Evolutionary conservation across 1,140 invertebrate species (phyloP), one percentile per base, ranked within the genome.

Genomic region (Pseudomyrmex dendroicus): DNA sequence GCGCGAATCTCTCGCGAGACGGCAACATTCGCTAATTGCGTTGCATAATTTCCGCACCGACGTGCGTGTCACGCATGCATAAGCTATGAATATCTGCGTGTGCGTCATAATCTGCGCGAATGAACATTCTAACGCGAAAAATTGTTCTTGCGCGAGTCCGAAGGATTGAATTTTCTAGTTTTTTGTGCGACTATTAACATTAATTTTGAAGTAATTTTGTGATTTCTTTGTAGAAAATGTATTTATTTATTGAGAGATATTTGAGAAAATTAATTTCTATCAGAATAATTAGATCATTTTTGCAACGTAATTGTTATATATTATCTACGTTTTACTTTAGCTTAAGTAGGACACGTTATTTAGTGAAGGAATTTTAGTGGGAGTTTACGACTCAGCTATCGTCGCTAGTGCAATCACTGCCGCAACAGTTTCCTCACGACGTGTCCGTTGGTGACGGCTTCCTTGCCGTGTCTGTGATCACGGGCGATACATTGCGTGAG

Each of bases 391-490:
- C n/a, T 35, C 50, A 13, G 3, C 3, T 12, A 52, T 13, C 9
- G 13, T 52, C 13, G 50, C 22, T 25, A 3, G 20, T 12, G 3
- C 17, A 35, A 12, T 25, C 92, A 61, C 2, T 86, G 83, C 8
- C 86, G 48, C 13, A 92, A 73, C 15, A 93, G 67, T n/a, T 89
- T 88, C 20, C 85, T 77, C 7, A 91, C 68, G 0, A 90, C 85
- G 50, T 90, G 73, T 52, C 90, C 91, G 67, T 93, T 91, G 2
- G 87, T 91, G 25, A 83, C 63, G 17, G 70, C 22, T 17, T 84
- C 74, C 46, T 73, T 66, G 64, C 63, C 20, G 68, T 85, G 50
- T 86, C 84, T 76, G 7, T 72, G 25, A 25, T 64, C 48, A 2
- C 50, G 20, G 7, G 8, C 63, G 17, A 89, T n/a, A 35, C 92